These are phyloP conservation scores for Rhincodon typus DNA, from an alignment of 2,797 vertebrate genomes.

Conservation along the genomic window DNA sequence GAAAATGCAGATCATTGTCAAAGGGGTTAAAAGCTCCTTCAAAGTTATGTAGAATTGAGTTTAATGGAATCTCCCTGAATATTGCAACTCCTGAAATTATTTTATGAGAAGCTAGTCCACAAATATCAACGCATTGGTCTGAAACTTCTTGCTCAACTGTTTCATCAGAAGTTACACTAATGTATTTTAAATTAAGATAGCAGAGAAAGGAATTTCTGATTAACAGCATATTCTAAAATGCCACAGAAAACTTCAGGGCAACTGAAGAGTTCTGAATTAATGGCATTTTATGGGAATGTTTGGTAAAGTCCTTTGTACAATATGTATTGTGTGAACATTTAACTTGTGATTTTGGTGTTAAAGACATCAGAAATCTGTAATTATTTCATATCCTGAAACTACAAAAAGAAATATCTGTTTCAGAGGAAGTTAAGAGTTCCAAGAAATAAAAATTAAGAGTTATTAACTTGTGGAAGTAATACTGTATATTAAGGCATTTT, in stretches of 20 bases:
- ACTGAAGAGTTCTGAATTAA: neutral
- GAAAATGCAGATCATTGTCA: neutral
- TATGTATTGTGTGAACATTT: neutral
- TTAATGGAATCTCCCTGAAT: neutral
- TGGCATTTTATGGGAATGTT: neutral
- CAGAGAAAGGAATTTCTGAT: neutral
- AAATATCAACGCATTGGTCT: neutral
- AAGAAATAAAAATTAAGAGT: conserved; percentile 34
- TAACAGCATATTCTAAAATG: neutral
- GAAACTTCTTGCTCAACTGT: neutral
- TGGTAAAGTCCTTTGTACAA: neutral
- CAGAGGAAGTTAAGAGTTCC: neutral
- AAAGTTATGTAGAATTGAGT: neutral
- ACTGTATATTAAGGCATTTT: conserved; percentile 36
- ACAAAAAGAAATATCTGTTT: neutral
- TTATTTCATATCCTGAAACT: neutral
- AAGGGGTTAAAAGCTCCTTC: neutral
- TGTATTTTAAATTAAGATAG: neutral
- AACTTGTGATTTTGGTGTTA: neutral
- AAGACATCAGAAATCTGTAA: neutral
- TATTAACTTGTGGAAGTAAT: conserved; percentile 45
- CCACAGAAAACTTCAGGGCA: neutral
- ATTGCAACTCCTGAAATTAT: neutral
- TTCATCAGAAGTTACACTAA: neutral
- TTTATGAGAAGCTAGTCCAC: neutral